Percentiles rank a stretch among this genome's conserved stretches.
These are phyloP conservation scores for Saxicola maurus DNA, from an alignment of 2,797 vertebrate species.

Conservation along the genomic window DNA sequence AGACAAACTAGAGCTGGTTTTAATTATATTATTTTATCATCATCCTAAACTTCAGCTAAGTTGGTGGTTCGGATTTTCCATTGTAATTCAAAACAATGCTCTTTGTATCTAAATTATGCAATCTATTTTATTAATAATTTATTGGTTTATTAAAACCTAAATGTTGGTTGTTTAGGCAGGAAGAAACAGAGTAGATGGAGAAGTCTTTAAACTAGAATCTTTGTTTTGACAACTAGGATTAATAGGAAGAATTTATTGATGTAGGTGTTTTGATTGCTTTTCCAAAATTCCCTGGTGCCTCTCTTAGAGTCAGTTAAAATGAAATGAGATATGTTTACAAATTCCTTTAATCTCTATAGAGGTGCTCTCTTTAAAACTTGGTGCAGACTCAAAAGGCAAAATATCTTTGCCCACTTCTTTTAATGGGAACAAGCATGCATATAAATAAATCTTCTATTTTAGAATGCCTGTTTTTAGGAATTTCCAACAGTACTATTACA, in stretches of 20 bases:
- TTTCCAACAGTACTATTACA: not conserved
- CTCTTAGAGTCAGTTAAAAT: not conserved
- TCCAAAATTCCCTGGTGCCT: not conserved
- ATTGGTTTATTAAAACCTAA: not conserved
- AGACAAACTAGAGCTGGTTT: not conserved
- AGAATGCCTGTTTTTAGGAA: not conserved
- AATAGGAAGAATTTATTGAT: not conserved
- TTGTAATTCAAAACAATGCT: not conserved
- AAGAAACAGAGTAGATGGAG: not conserved
- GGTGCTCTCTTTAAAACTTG: not conserved
- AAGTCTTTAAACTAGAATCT: not conserved
- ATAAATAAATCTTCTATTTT: not conserved
- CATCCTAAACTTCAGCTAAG: not conserved
- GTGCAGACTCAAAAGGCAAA: not conserved
- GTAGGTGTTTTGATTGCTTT: not conserved
- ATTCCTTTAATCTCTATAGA: not conserved
- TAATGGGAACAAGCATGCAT: not conserved
- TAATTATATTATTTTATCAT: not conserved
- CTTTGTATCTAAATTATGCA: not conserved
- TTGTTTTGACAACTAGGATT: not conserved
- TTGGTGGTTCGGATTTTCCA: not conserved
- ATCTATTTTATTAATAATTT: not conserved
- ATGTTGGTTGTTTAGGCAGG: not conserved
- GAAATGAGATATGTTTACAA: not conserved
- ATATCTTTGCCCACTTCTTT: not conserved